phyloP scores from a whole-genome alignment of 1,140 invertebrate genomes.

The Aplysia californica region DNA sequence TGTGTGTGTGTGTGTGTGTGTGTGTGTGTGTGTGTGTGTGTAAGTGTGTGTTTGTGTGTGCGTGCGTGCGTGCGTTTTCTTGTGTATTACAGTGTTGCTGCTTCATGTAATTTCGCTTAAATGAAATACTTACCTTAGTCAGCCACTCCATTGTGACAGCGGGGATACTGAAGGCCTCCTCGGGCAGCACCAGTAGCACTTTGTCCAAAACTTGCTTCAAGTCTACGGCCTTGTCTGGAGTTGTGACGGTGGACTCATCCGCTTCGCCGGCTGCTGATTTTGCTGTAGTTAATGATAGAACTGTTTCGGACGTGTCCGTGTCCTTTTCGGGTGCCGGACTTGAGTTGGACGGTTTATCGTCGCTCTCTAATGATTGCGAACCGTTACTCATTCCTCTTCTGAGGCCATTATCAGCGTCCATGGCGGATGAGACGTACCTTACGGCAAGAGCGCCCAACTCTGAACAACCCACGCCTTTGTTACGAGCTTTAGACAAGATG shows the following conservation, averaged over 20 bases:
- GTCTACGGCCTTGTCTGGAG: slow-evolving; percentile 35
- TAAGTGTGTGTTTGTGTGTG: too few species aligned
- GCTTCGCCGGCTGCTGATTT: neutral
- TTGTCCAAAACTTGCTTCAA: slow-evolving; percentile 48
- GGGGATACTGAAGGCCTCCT: slow-evolving; percentile 48
- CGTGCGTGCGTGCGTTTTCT: too few species aligned
- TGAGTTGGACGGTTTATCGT: too few species aligned
- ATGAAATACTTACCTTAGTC: slow-evolving; percentile 45
- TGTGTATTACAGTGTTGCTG: too few species aligned
- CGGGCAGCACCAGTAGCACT: slow-evolving; percentile 52
- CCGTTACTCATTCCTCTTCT: too few species aligned
- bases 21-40: too few species aligned
- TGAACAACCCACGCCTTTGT: slow-evolving; percentile 43
- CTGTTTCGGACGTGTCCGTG: slow-evolving; percentile 5
- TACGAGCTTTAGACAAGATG: slow-evolving; percentile 43
- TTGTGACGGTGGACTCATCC: neutral
- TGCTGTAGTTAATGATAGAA: neutral
- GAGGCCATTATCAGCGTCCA: slow-evolving; percentile 37
- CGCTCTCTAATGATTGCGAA: too few species aligned
- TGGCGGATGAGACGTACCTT: slow-evolving; percentile 41
- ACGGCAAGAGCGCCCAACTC: slow-evolving; percentile 47
- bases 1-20: too few species aligned
- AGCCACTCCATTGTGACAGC: slow-evolving; percentile 57
- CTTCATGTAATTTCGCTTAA: too few species aligned
- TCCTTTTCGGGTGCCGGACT: too few species aligned